Evolutionary conservation across 2,113 vertebrate genomes (phyloP), one percentile per base, ranked within the genome.

Genomic region (Mustela lutreola): DNA sequence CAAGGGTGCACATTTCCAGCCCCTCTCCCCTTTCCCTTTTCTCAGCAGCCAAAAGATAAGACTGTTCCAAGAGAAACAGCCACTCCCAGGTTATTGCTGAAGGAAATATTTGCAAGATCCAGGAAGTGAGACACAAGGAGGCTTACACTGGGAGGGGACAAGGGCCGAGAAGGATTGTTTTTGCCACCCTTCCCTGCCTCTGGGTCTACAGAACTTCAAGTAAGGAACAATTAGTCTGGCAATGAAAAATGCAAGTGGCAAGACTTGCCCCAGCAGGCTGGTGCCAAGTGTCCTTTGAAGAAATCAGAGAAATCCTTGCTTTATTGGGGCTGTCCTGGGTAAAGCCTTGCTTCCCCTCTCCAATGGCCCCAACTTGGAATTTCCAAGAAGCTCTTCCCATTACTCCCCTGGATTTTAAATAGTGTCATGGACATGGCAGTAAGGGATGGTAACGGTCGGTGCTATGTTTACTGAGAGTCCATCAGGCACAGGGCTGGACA

Each of bases 31-130:
- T 94, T 97, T 95, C 91, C 91, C 70, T 94, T 92, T 93, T 78
- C 75, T 90, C 12, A 31, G 63, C n/a, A 95, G 95, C 63, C 91
- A 97, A 96, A 97, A 97, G 97, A 97, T 97, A 97, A 94, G 81
- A 89, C 80, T 76, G 84, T 50, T 90, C 94, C 98, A 98, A 97
- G 81, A 97, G 97, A 97, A 97, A 97, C 63, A 97, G 93, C 81
- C 95, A 96, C 93, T 94, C 97, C 88, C 82, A 91, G 70, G 62
- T 97, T 96, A 93, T 73, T 97, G 73, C 84, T 89, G 58, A 94
- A 97, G 88, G 81, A 98, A 97, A 96, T 97, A 94, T 81, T 97
- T 97, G 67, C 11, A 83, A 96, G 93, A 92, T 97, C 58, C 95
- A 97, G 96, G 96, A 96, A 92, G 76, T 62, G 65, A 97, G 91